A percentile compares a stretch with the other conserved stretches of the same genome.
Evolutionary conservation across 2,113 vertebrate species (phyloP).

Genomic region (Agapornis roseicollis): DNA sequence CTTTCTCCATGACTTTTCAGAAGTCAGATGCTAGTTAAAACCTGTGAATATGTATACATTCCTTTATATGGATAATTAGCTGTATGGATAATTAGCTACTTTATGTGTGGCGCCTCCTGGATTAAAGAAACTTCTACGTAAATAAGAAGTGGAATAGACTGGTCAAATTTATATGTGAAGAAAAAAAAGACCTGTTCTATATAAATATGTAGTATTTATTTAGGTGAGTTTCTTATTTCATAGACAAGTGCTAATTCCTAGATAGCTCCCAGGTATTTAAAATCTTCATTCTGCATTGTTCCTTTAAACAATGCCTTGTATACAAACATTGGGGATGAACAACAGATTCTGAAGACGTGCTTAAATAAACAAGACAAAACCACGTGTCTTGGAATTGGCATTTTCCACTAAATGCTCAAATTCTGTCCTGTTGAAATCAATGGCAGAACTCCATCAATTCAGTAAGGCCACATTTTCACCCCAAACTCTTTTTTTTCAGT

Average conservation of each 20-base stretch:
- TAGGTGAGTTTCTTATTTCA: conserved; percentile 5
- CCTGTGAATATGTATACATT: conserved; percentile 76
- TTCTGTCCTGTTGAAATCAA: neutral
- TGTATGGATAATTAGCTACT: conserved; percentile 73
- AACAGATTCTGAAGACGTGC: neutral
- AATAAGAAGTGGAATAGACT: conserved; percentile 50
- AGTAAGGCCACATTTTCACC: neutral
- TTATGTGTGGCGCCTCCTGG: conserved; percentile 79
- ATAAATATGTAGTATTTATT: conserved; percentile 49
- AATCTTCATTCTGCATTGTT: neutral
- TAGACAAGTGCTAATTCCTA: conserved; percentile 23
- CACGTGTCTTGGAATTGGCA: neutral
- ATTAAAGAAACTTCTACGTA: conserved; percentile 77
- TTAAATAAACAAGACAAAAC: neutral
- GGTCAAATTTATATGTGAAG: conserved; percentile 40
- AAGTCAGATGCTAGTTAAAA: conserved; percentile 76
- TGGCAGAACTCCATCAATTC: neutral
- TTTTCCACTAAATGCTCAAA: neutral
- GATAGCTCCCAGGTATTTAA: neutral
- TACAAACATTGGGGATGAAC: neutral
- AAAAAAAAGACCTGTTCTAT: conserved; percentile 24
- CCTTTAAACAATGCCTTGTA: neutral
- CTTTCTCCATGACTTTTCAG: conserved; percentile 61
- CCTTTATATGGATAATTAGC: conserved; percentile 74
- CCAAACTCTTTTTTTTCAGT: neutral